A percentile compares a stretch with the other conserved stretches of the same genome.
Evolutionary conservation across 2,888 invertebrate species (phyloP).

Genomic region (Theretra japonica): DNA sequence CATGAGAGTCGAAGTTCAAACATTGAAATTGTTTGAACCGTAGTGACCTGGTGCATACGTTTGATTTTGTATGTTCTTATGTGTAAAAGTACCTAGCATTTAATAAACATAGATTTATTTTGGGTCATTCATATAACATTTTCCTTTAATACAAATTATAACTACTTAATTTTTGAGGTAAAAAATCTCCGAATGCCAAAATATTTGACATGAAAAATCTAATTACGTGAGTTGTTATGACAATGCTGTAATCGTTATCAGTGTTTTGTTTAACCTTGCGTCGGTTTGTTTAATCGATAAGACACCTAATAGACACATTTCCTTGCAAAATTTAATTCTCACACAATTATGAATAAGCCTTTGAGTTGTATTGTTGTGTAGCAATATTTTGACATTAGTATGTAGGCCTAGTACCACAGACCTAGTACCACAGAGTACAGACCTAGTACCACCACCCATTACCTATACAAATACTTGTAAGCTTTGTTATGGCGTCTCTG

Average conservation of each 20-base stretch:
- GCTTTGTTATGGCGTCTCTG: no score
- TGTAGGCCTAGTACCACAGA: no score
- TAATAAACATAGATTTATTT: no score
- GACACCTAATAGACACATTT: not conserved
- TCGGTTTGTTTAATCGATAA: conserved; percentile 36
- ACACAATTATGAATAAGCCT: not conserved
- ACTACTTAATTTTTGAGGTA: no score
- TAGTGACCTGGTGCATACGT: not conserved
- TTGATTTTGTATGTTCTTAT: not conserved
- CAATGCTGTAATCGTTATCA: not conserved
- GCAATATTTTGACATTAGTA: not conserved
- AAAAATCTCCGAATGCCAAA: no score
- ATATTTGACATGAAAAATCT: not conserved
- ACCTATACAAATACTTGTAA: not conserved
- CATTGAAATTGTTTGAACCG: conserved; percentile 3
- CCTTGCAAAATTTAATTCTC: not conserved
- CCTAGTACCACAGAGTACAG: no score
- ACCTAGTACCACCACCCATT: no score
- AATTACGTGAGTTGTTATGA: not conserved
- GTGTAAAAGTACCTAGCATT: no score
- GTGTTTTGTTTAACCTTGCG: conserved; percentile 35
- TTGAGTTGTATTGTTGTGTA: not conserved
- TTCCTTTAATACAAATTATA: no score
- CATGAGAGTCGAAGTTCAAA: not conserved
- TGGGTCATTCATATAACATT: no score